Conservation (phyloP, 2,797 vertebrate genomes). For the Acanthurus leucopareius region DNA sequence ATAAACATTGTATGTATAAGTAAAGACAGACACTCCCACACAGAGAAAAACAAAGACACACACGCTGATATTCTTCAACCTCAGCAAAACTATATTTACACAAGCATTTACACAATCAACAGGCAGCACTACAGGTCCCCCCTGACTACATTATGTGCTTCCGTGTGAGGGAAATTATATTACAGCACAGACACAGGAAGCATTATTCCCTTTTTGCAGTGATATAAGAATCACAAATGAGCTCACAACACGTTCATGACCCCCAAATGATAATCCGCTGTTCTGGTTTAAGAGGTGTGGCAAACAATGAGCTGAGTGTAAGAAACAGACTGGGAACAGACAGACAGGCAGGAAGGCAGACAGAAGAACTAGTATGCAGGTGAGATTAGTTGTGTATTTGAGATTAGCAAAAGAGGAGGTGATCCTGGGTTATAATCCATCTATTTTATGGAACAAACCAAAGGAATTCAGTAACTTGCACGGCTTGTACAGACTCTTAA, state of each 20-base stretch:
- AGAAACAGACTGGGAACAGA: conserved; percentile 49
- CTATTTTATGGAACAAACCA: conserved; percentile 45
- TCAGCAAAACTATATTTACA: conserved; percentile 7
- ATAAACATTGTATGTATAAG: conserved; percentile 10
- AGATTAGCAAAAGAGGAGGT: conserved; percentile 53
- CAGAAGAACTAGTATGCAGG: conserved; percentile 51
- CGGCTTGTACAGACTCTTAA: conserved; percentile 9
- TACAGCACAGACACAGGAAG: conserved; percentile 54
- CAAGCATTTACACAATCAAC: conserved; percentile 57
- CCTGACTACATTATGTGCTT: conserved; percentile 32
- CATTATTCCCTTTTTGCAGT: conserved; percentile 47
- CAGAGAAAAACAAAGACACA: conserved; percentile 23
- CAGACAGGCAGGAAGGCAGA: conserved; percentile 32
- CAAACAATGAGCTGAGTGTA: conserved; percentile 58
- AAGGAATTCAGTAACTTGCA: conserved; percentile 14
- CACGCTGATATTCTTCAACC: conserved; percentile 13
- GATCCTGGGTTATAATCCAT: conserved; percentile 50
- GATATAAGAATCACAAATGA: conserved; percentile 65
- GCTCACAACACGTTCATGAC: conserved; percentile 52
- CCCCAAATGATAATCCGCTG: conserved; percentile 63
- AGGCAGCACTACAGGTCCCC: conserved; percentile 53
- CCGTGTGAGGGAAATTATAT: conserved; percentile 52
- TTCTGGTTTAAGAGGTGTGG: conserved; percentile 52
- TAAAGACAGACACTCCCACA: conserved; percentile 10
- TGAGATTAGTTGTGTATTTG: conserved; percentile 67